Evolutionary conservation across 64 coral and sea anemone genomes (phyloP).

Genomic region (Montipora foliosa): DNA sequence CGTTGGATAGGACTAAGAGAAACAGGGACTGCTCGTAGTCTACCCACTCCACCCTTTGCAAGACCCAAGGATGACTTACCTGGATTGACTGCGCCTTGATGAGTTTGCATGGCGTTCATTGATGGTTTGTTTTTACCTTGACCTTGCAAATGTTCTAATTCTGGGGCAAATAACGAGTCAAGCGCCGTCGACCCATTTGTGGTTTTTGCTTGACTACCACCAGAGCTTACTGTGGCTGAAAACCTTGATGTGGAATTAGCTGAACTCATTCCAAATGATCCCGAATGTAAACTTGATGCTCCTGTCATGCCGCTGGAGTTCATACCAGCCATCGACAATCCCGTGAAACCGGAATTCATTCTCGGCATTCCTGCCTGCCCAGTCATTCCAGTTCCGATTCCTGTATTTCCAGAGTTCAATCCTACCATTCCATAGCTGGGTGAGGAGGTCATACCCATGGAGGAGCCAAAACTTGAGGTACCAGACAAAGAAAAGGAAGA

Average conservation of each 20-base stretch:
- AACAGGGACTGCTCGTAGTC: background rate
- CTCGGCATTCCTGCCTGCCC: background rate
- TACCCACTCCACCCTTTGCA: background rate
- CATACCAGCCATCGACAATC: background rate
- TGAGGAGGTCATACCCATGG: conserved; percentile 7
- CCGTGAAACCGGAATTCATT: background rate
- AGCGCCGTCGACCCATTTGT: conserved; percentile 1
- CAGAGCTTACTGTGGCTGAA: background rate
- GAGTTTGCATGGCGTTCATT: conserved; percentile 45
- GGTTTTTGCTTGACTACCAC: conserved; percentile 30
- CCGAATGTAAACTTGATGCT: background rate
- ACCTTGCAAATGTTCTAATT: conserved; percentile 70
- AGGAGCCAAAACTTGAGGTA: conserved; percentile 13
- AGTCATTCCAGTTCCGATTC: conserved; percentile 42
- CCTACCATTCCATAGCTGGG: conserved; percentile 26
- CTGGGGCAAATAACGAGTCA: conserved; percentile 65
- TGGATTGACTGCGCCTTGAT: background rate
- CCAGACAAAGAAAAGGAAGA: conserved; percentile 10
- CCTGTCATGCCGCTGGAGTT: conserved; percentile 6
- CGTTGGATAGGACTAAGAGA: too few relatives aligned
- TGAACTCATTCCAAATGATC: conserved; percentile 27
- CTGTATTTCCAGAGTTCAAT: background rate
- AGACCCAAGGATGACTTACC: background rate
- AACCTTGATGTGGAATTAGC: conserved; percentile 16
- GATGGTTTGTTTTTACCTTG: conserved; percentile 63